These are phyloP conservation scores for Rhagophthalmus giganteus DNA, from an alignment of 2,888 invertebrate genomes.

Conservation along the genomic window DNA sequence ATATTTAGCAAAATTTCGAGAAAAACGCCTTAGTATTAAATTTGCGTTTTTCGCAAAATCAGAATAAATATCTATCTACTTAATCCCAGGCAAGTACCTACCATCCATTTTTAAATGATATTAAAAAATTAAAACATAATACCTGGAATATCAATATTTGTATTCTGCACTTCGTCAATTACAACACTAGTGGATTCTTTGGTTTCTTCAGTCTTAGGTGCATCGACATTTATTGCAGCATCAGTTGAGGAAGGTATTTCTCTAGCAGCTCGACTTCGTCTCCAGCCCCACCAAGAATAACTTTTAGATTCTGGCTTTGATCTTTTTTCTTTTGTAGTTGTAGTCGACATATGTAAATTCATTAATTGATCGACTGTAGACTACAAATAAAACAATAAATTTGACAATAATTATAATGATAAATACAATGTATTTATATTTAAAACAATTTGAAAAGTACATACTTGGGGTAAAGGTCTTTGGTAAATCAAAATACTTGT, in stretches of 20 bases:
- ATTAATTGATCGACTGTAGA: constrained; percentile 53
- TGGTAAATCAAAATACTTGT: constrained; percentile 86
- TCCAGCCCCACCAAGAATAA: constrained; percentile 69
- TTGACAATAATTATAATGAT: not conserved
- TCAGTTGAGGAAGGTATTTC: constrained; percentile 45
- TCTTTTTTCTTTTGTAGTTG: constrained; percentile 35
- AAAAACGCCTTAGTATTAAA: too few species aligned
- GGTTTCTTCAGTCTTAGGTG: constrained; percentile 19
- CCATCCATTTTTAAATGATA: too few species aligned
- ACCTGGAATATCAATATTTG: constrained; percentile 33
- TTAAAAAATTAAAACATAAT: constrained; percentile 1
- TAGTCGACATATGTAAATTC: constrained; percentile 51
- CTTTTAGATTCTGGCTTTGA: constrained; percentile 51
- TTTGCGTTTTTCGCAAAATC: too few species aligned
- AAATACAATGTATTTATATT: not conserved
- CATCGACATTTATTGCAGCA: constrained; percentile 10
- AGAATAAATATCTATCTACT: too few species aligned
- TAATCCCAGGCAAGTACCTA: too few species aligned
- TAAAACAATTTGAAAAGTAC: not conserved
- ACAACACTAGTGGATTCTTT: constrained; percentile 17
- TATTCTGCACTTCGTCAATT: constrained; percentile 22
- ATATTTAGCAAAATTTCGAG: too few species aligned
- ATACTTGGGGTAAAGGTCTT: constrained; percentile 77
- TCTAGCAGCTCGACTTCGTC: constrained; percentile 61
- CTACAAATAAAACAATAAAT: constrained; percentile 33